Evolutionary conservation across 1,140 invertebrate genomes (phyloP), one percentile per base, ranked within the genome.

Genomic region (Luehdorfia chinensis): DNA sequence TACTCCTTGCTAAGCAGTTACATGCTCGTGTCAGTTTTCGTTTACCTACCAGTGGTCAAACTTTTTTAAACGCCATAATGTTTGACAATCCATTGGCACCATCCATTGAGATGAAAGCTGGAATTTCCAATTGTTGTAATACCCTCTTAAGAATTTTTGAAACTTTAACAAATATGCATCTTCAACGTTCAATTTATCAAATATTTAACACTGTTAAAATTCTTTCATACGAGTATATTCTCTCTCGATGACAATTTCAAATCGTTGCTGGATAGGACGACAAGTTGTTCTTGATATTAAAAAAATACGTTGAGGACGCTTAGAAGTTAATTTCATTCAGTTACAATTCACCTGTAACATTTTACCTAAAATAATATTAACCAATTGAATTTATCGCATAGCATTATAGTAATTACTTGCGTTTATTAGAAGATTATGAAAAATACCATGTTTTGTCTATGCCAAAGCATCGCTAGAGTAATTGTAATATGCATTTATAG

Each of bases 391-490:
- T 30, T 43, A 43, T 43, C 15, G 25, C 21, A 43, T 43, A 43
- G 39, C 8, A 43, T 30, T 43, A 18, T 43, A 43, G 34, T 48
- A 30, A 25, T 52, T 47, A 47, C 49, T 37, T 19, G 33, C 28
- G 27, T 46, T 37, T 28, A 43, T 52, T 12, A 31, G 30, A 31
- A 16, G 23, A 43, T 43, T 43, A 30, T 30, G 58, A 60, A 71
- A 72, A 66, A 67, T 81, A 83, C 80, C 77, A 81, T 83, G 81
- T 83, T 86, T 86, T 84, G 79, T 84, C 76, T 77, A 87, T 84
- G 87, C 87, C 85, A 88, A 88, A 87, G 85, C 85, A 87, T 85
- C 74, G 85, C 80, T 88, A 88, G 87, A 79, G 62, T 86, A 84
- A 87, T 87, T 67, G 74, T 85, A 83, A 76, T 83, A 74, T 87